Percentiles rank a stretch among this genome's conserved stretches.
phyloP scores from a whole-genome alignment of 2,113 vertebrate species.

The Cyphomyrus plagiostoma region DNA sequence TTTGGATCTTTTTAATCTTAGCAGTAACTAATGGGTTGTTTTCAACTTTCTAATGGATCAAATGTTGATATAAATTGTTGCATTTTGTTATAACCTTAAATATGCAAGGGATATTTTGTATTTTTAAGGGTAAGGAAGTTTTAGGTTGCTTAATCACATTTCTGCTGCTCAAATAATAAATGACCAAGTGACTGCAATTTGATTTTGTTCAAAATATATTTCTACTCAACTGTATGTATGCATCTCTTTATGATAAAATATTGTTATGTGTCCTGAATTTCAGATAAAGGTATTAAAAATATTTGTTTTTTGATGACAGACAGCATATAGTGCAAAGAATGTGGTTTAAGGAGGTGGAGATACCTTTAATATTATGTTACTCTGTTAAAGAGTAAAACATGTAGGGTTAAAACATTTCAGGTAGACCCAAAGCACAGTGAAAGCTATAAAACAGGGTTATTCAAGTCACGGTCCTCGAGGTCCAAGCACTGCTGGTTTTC shows the following conservation, averaged over 20 bases:
- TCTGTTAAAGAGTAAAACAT: not conserved
- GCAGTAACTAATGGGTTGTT: not conserved
- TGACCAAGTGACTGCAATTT: constrained; percentile 2
- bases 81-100: not conserved
- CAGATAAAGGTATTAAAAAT: constrained; percentile 15
- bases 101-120: constrained; percentile 5
- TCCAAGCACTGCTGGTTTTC: too few relatives aligned
- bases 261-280: constrained; percentile 21
- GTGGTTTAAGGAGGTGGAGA: not conserved
- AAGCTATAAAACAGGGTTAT: not conserved
- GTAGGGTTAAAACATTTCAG: constrained; percentile 12
- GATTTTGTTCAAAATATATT: constrained; percentile 2
- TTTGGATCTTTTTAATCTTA: not conserved
- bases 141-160: not conserved
- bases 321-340: not conserved
- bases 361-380: not conserved
- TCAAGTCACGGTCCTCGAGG: too few relatives aligned
- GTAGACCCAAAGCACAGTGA: not conserved
- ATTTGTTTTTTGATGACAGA: not conserved
- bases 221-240: constrained; percentile 5
- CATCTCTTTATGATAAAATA: not conserved
- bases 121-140: constrained; percentile 10
- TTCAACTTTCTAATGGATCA: not conserved
- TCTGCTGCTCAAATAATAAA: constrained; percentile 9
- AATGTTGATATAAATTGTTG: not conserved